Base-by-base conservation (phyloP, 2,888 invertebrate genomes). In the Idaea biselata region DNA sequence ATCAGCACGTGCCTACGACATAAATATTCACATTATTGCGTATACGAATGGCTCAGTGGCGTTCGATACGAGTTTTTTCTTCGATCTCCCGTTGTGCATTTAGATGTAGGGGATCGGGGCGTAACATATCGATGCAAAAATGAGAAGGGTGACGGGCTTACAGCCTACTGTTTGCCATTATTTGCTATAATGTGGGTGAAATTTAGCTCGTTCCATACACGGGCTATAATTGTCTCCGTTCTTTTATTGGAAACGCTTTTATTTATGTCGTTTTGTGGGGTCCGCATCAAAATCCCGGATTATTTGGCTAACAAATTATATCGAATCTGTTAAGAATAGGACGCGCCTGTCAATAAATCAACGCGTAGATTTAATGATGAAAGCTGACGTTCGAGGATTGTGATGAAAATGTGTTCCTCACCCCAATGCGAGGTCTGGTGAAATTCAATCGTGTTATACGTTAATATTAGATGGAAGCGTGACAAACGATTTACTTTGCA, bases 301-400 rank as follows among this genome's bases (percentile, higher is more conserved):
- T 91, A 91, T 91, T 92, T 91, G 89, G 89, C 87, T 91, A 90
- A 92, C 92, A 92, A 92, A 91, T 91, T 91, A 91, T 86, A 84
- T 84, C 79, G 87, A 88, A 88, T 90, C 89, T 86, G 88, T 83
- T 83, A 79, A 86, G 88, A 89, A 89, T 88, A 86, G 87, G 86
- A 89, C 83, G 84, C 79, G 83, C 84, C 82, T 85, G 88, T 88
- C 90, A 82, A 88, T 91, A 90, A 91, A 91, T 91, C 90, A 91
- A 84, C 79, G 75, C 80, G 76, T 65, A 83, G 86, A 86, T 88
- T 88, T 88, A 89, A 88, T 80, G 88, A 83, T 84, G 85, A 87
- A 85, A 85, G 82, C 82, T 76, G 83, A 86, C 80, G 78, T 82
- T 77, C 80, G 78, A 81, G 68, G 68, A 67, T 78, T 82, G 74